Evolutionary conservation across 2,113 vertebrate genomes (phyloP), one percentile per base, ranked within the genome.

Genomic region (Nymphicus hollandicus): DNA sequence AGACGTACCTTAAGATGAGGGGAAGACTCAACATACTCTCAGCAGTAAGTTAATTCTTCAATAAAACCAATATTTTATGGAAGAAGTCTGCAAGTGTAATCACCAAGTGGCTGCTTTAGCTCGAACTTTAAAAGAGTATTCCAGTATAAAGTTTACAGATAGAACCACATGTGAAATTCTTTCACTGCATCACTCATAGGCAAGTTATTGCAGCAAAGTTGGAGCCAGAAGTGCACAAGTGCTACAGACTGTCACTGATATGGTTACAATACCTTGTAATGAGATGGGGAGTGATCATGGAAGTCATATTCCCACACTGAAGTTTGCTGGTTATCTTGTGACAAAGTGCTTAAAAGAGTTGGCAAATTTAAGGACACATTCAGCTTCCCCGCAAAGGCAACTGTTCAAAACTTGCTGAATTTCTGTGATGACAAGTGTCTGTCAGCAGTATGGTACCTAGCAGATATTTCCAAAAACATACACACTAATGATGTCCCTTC

Each of bases 1-100:
- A 2, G 6, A 65, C 17, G 17, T 5, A 50, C 7, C 1, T 58
- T 58, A 22, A 58, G 33, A 58, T 35, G 33, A 35, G 0, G 7
- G 81, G 19, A 11, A 71, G 24, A 56, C 35, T 50, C 46, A 23
- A 61, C 17, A 16, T 25, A 61, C 29, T 68, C 41, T 68, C 35
- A 83, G n/a, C 2, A 65, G 35, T 15, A 60, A 61, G 55, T 64
- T 14, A 71, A 15, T 81, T 49, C 33, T 68, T 53, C 41, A 77
- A 37, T 2, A 84, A 53, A 33, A 89, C 33, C 22, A 53, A 10
- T 2, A 1, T 35, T 70, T 73, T 39, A 85, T 27, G 13, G 72
- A 41, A 65, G 55, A 73, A 73, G 11, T 44, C 10, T n/a, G 17
- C 35, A 77, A 60, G 23, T 44, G 5, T 24, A 50, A 70, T 63